Conservation (phyloP, 2,888 invertebrate species). For the Scaptomyza flava region DNA sequence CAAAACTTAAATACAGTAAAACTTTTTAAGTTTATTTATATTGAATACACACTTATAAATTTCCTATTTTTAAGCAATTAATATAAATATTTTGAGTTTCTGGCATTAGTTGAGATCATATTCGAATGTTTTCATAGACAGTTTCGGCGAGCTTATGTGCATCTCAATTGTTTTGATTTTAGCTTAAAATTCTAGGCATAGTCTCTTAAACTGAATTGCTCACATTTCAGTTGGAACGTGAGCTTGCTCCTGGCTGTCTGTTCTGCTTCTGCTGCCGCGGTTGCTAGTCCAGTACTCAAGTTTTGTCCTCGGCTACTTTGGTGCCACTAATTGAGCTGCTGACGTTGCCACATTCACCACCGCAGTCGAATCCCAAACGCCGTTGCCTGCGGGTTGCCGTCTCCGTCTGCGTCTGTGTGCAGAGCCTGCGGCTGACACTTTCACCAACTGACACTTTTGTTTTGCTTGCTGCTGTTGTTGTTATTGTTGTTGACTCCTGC, state of each 20-base stretch:
- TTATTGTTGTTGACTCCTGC: constrained; percentile 30
- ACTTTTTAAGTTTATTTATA: constrained; percentile 2
- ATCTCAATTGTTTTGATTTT: constrained; percentile 4
- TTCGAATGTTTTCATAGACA: constrained; percentile 15
- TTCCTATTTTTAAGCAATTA: constrained; percentile 22
- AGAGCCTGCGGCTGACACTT: constrained; percentile 39
- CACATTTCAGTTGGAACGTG: constrained; percentile 32
- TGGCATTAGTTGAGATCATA: constrained; percentile 25
- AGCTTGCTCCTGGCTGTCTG: constrained; percentile 9
- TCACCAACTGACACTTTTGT: constrained; percentile 7
- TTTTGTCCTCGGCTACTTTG: constrained; percentile 74
- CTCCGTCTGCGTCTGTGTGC: constrained; percentile 37
- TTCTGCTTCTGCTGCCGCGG: not conserved
- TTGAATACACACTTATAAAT: constrained; percentile 29
- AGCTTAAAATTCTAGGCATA: constrained; percentile 49
- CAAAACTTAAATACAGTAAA: not conserved
- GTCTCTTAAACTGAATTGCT: constrained; percentile 40
- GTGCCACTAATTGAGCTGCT: constrained; percentile 76
- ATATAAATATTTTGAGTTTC: constrained; percentile 15
- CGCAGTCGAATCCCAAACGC: constrained; percentile 13
- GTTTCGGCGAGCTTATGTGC: constrained; percentile 12
- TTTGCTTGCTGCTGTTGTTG: constrained; percentile 15
- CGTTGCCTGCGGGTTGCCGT: constrained; percentile 45
- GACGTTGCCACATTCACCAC: constrained; percentile 32
- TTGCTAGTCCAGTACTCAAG: constrained; percentile 42